phyloP scores from a whole-genome alignment of 2,797 vertebrate genomes.

The Alouatta caraya region DNA sequence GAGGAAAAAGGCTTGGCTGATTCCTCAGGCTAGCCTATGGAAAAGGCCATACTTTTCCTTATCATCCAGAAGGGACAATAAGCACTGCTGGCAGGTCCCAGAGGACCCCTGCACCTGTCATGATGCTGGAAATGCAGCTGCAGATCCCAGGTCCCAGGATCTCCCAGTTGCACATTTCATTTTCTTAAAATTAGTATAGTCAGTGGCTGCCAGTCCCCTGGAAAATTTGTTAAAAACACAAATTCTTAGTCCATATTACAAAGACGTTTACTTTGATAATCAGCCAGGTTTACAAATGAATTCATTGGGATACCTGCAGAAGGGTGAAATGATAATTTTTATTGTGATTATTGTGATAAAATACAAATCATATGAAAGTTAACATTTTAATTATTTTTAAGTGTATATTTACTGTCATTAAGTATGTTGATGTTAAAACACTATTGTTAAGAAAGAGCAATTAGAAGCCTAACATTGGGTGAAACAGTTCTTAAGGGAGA shows the following conservation, averaged over 20 bases:
- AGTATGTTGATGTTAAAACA: neutral
- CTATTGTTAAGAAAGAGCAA: neutral
- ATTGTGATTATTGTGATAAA: neutral
- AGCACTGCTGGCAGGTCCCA: too few species aligned
- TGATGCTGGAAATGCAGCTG: neutral
- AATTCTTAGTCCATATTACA: neutral
- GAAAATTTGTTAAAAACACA: constrained; percentile 4
- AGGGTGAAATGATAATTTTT: neutral
- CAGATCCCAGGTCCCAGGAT: neutral
- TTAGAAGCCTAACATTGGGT: neutral
- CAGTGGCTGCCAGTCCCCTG: neutral
- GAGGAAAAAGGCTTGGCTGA: neutral
- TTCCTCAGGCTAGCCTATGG: neutral
- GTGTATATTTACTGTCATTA: neutral
- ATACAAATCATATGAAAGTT: neutral
- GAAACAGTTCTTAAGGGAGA: neutral
- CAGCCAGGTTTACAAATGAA: constrained; percentile 9
- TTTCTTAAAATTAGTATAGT: neutral
- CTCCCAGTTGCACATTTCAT: neutral
- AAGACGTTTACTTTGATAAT: constrained; percentile 16
- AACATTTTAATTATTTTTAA: neutral
- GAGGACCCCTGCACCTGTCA: neutral
- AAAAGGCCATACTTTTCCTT: neutral
- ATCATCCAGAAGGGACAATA: neutral
- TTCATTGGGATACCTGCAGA: neutral